These are phyloP conservation scores for Chloromyia formosa DNA, from an alignment of 2,888 invertebrate genomes.

Conservation along the genomic window DNA sequence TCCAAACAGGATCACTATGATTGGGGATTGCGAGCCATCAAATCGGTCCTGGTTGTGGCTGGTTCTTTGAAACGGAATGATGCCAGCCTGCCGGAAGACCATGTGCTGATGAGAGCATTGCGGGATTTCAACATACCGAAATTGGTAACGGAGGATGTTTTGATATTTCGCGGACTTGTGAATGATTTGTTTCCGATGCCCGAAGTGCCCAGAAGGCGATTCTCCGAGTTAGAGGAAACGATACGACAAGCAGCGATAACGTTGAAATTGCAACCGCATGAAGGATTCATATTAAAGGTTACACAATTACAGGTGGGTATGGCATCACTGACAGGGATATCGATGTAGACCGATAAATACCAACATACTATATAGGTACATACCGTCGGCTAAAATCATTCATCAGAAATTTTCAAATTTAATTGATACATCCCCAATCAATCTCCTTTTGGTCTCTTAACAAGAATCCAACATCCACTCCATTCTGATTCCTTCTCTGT, in stretches of 20 bases:
- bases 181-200: conserved; percentile 93
- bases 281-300: conserved; percentile 86
- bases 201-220: conserved; percentile 89
- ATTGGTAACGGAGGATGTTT: conserved; percentile 90
- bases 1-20: conserved; percentile 98
- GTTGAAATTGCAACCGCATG: conserved; percentile 89
- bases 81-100: conserved; percentile 84
- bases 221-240: conserved; percentile 84
- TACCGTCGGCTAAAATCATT: no score
- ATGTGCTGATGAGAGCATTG: conserved; percentile 93
- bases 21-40: conserved; percentile 97
- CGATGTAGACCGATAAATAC: no score
- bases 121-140: conserved; percentile 96
- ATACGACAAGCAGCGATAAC: conserved; percentile 82
- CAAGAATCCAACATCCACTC: conserved; percentile 65
- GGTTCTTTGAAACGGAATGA: conserved; percentile 89
- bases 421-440: no score
- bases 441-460: no score
- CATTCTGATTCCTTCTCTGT: conserved; percentile 89
- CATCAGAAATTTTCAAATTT: no score
- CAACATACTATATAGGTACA: no score
- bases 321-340: no score
- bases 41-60: conserved; percentile 94
- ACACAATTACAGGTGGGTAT: conserved; percentile 90
- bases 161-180: conserved; percentile 94